Evolutionary conservation across 2,888 invertebrate species (phyloP), one percentile per base, ranked within the genome.

Genomic region (Drosophila koepferae): DNA sequence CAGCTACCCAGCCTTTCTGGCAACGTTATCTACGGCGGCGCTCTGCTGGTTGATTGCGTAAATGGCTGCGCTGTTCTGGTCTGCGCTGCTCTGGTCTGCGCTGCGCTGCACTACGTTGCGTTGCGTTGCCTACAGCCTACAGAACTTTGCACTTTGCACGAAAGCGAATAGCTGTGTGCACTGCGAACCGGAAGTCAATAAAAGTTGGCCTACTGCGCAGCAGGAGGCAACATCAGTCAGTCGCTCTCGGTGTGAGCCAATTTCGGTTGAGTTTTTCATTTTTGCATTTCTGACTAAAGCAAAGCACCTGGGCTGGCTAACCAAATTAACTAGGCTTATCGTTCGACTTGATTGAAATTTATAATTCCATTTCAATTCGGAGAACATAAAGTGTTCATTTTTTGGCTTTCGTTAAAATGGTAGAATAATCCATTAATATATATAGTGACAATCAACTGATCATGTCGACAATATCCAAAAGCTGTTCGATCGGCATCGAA

Each of bases 171-270:
- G 63, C 63, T 23, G 58, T 38, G 40, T 41, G 9, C 38, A 54
- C 53, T 38, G 38, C 38, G 53, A 54, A 10, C 70, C 84, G 87
- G 87, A 89, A 89, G 84, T 81, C 89, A 85, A 85, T 89, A 89
- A 84, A 87, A 87, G 89, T 78, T 84, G 78, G 87, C 73, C 78
- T 79, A 85, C 60, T 78, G 71, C 72, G 67, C 69, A 58, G 82
- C 53, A 66, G 59, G 44, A 60, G 31, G 34, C 49, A 56, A 36
- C 55, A 41, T 34, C 51, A 34, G 44, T 41, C 34, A 20, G 38
- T 38, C 38, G 31, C 43, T n/a, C 23, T 38, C 16, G 43, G 56
- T 53, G 41, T 49, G 48, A 65, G 46, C 53, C 38, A 34, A 66
- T 55, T 74, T 43, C 23, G 23, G 18, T 8, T 10, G n/a, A n/a